These are phyloP conservation scores for Drosophila helvetica DNA, from an alignment of 2,888 invertebrate species.

Conservation along the genomic window DNA sequence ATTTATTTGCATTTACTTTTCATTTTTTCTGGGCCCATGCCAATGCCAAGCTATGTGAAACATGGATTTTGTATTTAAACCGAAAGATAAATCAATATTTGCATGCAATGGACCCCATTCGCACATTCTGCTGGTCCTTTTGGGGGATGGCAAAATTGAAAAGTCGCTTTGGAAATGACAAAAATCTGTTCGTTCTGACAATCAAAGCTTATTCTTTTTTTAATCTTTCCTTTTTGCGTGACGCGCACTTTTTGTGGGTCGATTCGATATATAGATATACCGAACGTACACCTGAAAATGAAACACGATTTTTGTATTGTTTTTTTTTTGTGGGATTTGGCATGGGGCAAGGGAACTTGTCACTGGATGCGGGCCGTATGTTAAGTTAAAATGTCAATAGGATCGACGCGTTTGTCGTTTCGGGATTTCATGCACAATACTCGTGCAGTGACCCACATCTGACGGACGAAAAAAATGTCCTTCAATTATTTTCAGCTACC, in stretches of 20 bases:
- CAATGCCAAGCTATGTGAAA: conserved; percentile 1
- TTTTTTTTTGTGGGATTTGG: background rate
- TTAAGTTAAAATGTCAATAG: conserved; percentile 53
- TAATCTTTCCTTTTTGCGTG: background rate
- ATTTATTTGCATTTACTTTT: conserved; percentile 1
- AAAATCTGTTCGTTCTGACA: conserved; percentile 8
- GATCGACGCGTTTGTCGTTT: conserved; percentile 16
- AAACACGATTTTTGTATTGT: conserved; percentile 1
- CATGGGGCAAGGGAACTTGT: background rate
- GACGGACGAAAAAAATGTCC: conserved; percentile 20
- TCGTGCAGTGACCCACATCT: conserved; percentile 49
- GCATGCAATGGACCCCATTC: conserved; percentile 4
- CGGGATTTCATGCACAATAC: conserved; percentile 35
- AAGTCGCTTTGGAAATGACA: background rate
- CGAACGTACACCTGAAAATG: conserved; percentile 11
- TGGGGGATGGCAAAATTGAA: conserved; percentile 8
- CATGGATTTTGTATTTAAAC: conserved; percentile 16
- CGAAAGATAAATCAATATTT: conserved; percentile 30
- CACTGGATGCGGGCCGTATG: conserved; percentile 12
- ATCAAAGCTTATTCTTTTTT: background rate
- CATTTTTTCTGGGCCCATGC: no score
- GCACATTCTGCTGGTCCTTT: background rate
- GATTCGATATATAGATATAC: background rate
- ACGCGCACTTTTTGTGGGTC: background rate
- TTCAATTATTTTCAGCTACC: conserved; percentile 50